Percentiles rank a stretch among this genome's conserved stretches.
These are phyloP conservation scores for Zygaena filipendulae DNA, from an alignment of 2,888 invertebrate species.

Conservation along the genomic window DNA sequence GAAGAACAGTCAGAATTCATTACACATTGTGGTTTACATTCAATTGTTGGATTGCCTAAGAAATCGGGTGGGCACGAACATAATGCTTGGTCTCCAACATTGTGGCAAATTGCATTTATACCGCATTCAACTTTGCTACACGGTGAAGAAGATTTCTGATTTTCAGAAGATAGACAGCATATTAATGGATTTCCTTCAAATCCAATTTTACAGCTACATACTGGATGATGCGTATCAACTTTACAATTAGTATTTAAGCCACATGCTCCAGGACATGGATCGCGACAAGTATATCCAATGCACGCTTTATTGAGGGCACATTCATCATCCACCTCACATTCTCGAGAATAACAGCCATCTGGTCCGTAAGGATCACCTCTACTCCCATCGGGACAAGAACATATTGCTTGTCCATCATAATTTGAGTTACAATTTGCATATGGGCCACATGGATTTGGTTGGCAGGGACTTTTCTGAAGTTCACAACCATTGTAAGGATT, in stretches of 20 bases:
- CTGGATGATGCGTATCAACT: slow-evolving; percentile 82
- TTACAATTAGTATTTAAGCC: slow-evolving; percentile 79
- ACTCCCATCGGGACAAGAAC: slow-evolving; percentile 79
- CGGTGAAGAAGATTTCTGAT: slow-evolving; percentile 69
- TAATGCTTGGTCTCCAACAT: slow-evolving; percentile 74
- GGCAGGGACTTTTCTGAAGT: slow-evolving; percentile 76
- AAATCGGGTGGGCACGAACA: slow-evolving; percentile 83
- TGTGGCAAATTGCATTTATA: slow-evolving; percentile 80
- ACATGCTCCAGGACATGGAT: slow-evolving; percentile 86
- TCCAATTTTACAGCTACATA: slow-evolving; percentile 79
- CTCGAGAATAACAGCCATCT: slow-evolving; percentile 79
- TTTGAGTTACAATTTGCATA: slow-evolving; percentile 78
- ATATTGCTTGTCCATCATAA: slow-evolving; percentile 75
- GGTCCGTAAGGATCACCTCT: slow-evolving; percentile 80
- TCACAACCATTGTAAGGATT: slow-evolving; percentile 85
- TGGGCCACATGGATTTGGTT: slow-evolving; percentile 84
- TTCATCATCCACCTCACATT: slow-evolving; percentile 84
- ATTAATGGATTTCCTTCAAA: slow-evolving; percentile 82
- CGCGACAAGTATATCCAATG: slow-evolving; percentile 81
- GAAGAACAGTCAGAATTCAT: slow-evolving; percentile 83
- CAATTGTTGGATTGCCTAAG: slow-evolving; percentile 80
- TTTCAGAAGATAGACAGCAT: slow-evolving; percentile 73
- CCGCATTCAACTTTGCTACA: slow-evolving; percentile 84
- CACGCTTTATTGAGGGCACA: slow-evolving; percentile 79
- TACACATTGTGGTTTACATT: slow-evolving; percentile 83